Base-by-base conservation (phyloP, 2,797 vertebrate species). In the Menidia menidia region DNA sequence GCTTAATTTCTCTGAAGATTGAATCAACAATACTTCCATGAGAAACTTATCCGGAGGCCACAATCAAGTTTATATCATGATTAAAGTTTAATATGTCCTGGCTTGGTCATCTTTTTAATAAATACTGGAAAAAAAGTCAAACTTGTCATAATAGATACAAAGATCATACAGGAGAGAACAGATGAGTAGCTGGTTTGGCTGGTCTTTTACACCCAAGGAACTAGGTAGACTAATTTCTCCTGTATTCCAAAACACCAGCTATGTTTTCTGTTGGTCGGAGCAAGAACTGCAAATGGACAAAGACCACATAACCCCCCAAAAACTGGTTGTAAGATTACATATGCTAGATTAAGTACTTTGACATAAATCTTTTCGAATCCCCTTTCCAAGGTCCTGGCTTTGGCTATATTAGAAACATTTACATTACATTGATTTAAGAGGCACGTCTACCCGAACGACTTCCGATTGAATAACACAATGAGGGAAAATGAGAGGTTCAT, bases 1-100 rank as follows among this genome's bases (percentile, higher is more conserved):
- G 60, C 42, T 32, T 66, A 44, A 25, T 56, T 73, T 83, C 45
- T 50, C 39, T 52, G 18, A 55, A 69, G 59, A 63, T 52, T 50
- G 57, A 77, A 73, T 83, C 35, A 71, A 83, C 76, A 7, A 59
- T 51, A 55, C 53, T 67, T 68, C 51, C 16, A 64, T n/a, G 33
- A 44, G 16, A 80, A 77, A 83, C n/a, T n/a, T n/a, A n/a, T n/a
- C n/a, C n/a, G n/a, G n/a, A n/a, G n/a, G n/a, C n/a, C n/a, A n/a
- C n/a, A n/a, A n/a, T 76, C 68, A 54, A 55, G 51, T 57, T 77
- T 85, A 68, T 52, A 75, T 81, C 68, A 77, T 9, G 47, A 65
- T 14, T 54, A 32, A 30, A 42, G 68, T 52, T 9, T 54, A 69
- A 71, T 67, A 42, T 16, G n/a, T 45, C 16, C n/a, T 16, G 47